phyloP scores from a whole-genome alignment of 2,888 invertebrate species.

The Cantharis nigra region DNA sequence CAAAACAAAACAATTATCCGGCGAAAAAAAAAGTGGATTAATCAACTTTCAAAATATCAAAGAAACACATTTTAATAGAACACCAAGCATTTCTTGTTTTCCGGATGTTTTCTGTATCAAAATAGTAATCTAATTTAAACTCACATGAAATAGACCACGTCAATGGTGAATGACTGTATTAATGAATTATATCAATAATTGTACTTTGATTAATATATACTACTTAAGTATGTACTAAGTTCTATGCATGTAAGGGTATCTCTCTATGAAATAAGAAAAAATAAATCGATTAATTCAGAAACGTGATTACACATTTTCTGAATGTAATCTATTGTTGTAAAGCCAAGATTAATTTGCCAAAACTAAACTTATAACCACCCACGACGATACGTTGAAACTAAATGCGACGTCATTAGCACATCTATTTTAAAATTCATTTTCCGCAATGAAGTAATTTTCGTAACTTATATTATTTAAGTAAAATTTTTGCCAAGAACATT shows the following conservation, averaged over 20 bases:
- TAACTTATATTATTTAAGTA: not conserved
- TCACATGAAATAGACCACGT: not conserved
- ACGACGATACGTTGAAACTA: conserved; percentile 6
- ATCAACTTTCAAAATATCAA: too few species aligned
- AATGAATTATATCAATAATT: not conserved
- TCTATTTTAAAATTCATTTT: conserved; percentile 26
- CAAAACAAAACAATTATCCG: too few species aligned
- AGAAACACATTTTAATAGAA: too few species aligned
- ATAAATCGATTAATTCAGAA: not conserved
- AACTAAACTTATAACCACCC: conserved; percentile 23
- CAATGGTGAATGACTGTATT: not conserved
- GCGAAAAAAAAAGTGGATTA: too few species aligned
- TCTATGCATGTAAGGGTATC: too few species aligned
- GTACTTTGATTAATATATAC: not conserved
- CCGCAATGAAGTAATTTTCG: conserved; percentile 22
- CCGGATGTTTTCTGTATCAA: too few species aligned
- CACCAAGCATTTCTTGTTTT: too few species aligned
- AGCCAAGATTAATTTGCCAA: conserved; percentile 24
- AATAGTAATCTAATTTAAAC: not conserved
- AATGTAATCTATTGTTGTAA: conserved; percentile 28
- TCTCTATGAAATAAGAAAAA: not conserved
- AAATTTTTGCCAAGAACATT: not conserved
- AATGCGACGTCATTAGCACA: conserved; percentile 17
- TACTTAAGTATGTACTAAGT: not conserved
- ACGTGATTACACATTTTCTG: not conserved